Evolutionary conservation across 23 tunicate genomes (phyloP).

Genomic region (Aplidium turbinatum): DNA sequence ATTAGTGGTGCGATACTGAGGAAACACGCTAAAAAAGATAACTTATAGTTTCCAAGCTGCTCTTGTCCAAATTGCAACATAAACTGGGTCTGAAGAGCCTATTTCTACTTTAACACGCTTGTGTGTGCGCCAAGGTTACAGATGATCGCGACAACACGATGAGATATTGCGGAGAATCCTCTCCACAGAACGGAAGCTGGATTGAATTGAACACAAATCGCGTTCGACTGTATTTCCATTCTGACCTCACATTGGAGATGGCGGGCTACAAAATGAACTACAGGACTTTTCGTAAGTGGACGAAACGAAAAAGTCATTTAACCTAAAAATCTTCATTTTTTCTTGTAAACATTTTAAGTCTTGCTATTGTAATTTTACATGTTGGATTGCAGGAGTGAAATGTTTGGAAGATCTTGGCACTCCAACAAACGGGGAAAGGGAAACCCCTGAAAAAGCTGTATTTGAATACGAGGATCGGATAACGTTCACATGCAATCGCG

Average conservation of each 20-base stretch:
- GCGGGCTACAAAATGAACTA: constrained; percentile 68
- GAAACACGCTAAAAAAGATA: no score
- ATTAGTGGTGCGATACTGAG: no score
- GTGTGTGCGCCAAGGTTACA: no score
- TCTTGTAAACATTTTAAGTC: no score
- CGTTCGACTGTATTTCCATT: constrained; percentile 39
- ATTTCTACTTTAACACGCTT: no score
- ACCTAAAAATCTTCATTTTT: no score
- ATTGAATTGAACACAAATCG: constrained; percentile 24
- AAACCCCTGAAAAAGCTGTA: constrained; percentile 6
- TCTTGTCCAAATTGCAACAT: no score
- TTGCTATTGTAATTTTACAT: no score
- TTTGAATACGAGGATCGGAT: constrained; percentile 54
- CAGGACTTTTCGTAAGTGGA: constrained; percentile 49
- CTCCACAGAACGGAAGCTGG: constrained; percentile 71
- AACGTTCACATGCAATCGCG: constrained; percentile 46
- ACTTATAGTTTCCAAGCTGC: no score
- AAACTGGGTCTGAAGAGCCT: no score
- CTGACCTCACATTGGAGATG: constrained; percentile 60
- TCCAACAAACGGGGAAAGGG: constrained; percentile 41
- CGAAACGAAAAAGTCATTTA: no score
- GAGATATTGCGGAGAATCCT: constrained; percentile 36
- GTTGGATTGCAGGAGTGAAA: constrained; percentile 37
- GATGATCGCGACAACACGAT: background rate
- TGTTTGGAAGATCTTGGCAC: constrained; percentile 15